Percentiles rank a stretch among this genome's conserved stretches.
Conservation (phyloP, 2,888 invertebrate genomes). For the Physocephala rufipes region DNA sequence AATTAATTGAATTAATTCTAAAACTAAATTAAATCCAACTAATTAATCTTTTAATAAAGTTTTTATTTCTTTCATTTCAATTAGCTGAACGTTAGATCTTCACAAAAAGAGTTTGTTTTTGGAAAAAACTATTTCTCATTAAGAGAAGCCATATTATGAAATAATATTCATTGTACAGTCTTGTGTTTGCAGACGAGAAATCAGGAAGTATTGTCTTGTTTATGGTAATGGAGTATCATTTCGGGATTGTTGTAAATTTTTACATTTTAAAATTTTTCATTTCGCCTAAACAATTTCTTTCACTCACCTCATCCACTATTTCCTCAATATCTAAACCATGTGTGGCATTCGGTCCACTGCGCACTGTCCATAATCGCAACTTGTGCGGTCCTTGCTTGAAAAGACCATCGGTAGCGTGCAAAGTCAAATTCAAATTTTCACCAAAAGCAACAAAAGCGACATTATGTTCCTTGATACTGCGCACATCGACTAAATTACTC, state of each 20-base stretch:
- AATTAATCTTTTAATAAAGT: neutral
- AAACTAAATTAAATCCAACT: too few species aligned
- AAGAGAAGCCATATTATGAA: too few species aligned
- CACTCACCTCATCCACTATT: slow-evolving; percentile 67
- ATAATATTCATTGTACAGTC: too few species aligned
- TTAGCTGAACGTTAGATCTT: too few species aligned
- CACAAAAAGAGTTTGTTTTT: too few species aligned
- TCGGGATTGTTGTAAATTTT: neutral
- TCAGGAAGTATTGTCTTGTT: too few species aligned
- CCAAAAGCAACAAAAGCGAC: slow-evolving; percentile 86
- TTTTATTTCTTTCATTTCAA: neutral
- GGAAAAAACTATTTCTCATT: too few species aligned
- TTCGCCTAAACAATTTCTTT: neutral
- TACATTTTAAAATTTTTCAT: neutral
- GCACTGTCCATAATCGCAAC: slow-evolving; percentile 83
- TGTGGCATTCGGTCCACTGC: slow-evolving; percentile 79
- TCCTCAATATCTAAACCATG: slow-evolving; percentile 84
- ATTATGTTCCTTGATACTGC: slow-evolving; percentile 67
- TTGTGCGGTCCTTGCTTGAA: slow-evolving; percentile 72
- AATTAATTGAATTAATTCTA: too few species aligned
- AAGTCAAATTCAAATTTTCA: slow-evolving; percentile 75
- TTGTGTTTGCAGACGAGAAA: too few species aligned
- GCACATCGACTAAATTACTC: slow-evolving; percentile 42
- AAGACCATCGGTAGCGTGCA: slow-evolving; percentile 81
- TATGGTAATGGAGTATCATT: neutral